Conservation (phyloP, 2,797 vertebrate genomes). For the Euthynnus affinis region DNA sequence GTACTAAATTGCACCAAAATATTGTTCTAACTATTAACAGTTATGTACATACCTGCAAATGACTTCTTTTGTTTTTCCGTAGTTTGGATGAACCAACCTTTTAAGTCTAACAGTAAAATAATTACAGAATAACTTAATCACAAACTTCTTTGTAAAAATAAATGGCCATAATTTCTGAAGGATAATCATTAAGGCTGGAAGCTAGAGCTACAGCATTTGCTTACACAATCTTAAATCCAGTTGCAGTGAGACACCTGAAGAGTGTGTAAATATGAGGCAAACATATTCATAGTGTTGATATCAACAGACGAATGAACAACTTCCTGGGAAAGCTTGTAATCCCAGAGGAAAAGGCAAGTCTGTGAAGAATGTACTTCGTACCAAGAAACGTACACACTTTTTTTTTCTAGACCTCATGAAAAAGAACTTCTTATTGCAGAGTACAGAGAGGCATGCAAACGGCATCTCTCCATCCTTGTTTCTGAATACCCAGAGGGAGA, state of each 20-base stretch:
- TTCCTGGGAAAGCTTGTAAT: constrained; percentile 66
- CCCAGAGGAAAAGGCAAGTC: constrained; percentile 60
- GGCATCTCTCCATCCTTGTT: constrained; percentile 57
- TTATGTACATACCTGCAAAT: no score
- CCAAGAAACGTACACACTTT: constrained; percentile 49
- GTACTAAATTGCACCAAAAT: no score
- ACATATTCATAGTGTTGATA: constrained; percentile 63
- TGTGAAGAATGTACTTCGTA: constrained; percentile 56
- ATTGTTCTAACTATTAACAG: no score
- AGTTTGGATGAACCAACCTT: not conserved
- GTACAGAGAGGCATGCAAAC: constrained; percentile 46
- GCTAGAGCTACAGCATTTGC: not conserved
- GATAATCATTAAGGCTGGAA: constrained; percentile 8
- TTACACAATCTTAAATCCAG: constrained; percentile 32
- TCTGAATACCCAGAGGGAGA: constrained; percentile 64
- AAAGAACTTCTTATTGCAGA: constrained; percentile 61
- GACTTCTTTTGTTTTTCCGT: not conserved
- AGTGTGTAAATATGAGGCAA: constrained; percentile 55
- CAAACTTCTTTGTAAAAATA: not conserved
- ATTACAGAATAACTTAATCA: not conserved
- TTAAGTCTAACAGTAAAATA: not conserved
- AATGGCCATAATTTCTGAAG: not conserved
- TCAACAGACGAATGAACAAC: constrained; percentile 60
- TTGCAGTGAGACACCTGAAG: constrained; percentile 10
- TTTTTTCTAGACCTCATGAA: constrained; percentile 42